A percentile compares a stretch with the other conserved stretches of the same genome.
Conservation (phyloP, 23 tunicate genomes). For the Styela plicata region DNA sequence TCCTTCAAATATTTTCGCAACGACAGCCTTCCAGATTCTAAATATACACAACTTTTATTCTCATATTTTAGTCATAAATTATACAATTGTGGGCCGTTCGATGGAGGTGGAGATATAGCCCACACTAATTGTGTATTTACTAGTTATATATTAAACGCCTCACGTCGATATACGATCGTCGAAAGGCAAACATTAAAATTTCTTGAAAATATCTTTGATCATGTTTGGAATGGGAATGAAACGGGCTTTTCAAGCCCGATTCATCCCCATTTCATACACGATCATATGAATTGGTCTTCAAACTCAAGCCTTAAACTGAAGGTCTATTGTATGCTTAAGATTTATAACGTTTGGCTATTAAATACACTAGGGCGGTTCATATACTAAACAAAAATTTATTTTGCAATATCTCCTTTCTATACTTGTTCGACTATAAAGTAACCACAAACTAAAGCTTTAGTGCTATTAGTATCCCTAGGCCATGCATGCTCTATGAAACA, state of each 20-base stretch:
- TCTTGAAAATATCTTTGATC: neutral
- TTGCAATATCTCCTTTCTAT: too few species aligned
- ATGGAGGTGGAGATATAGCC: neutral
- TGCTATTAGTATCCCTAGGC: too few species aligned
- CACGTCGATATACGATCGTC: neutral
- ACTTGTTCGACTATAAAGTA: too few species aligned
- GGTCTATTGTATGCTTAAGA: neutral
- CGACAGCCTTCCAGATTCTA: too few species aligned
- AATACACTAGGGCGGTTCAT: neutral
- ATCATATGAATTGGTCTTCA: constrained; percentile 3
- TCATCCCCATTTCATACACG: neutral
- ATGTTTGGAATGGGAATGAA: neutral
- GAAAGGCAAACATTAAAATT: neutral
- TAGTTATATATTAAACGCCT: constrained; percentile 19
- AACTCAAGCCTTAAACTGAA: too few species aligned
- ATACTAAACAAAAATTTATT: neutral
- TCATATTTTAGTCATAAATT: too few species aligned
- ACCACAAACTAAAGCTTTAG: too few species aligned
- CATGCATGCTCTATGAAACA: too few species aligned
- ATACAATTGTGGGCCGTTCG: neutral
- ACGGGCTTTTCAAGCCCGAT: neutral
- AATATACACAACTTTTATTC: too few species aligned
- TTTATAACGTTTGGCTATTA: neutral
- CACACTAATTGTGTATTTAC: constrained; percentile 16
- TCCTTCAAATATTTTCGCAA: too few species aligned